Conservation (phyloP, 1,140 invertebrate genomes). For the Ceratosolen solmsi region DNA sequence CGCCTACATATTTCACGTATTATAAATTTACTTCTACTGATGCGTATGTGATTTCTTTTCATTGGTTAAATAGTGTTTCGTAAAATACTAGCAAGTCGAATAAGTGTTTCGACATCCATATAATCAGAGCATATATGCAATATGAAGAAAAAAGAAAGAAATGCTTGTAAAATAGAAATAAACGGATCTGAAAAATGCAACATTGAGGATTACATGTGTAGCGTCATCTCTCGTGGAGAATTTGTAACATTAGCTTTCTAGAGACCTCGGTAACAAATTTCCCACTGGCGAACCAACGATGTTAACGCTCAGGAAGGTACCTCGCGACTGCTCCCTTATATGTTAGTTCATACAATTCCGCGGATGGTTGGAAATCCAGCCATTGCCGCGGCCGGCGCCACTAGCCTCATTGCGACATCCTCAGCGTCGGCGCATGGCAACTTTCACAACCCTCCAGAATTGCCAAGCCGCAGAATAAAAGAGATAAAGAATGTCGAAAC, state of each 20-base stretch:
- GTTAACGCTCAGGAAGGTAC: slow-evolving; percentile 53
- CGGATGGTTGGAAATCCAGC: background rate
- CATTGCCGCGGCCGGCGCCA: background rate
- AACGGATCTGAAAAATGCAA: too few species aligned
- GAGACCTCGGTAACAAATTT: too few species aligned
- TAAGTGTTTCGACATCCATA: background rate
- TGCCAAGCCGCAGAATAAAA: background rate
- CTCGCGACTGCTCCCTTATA: slow-evolving; percentile 51
- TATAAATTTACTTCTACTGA: too few species aligned
- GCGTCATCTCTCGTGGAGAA: background rate
- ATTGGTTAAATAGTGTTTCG: too few species aligned
- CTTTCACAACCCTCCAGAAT: background rate
- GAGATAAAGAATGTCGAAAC: background rate
- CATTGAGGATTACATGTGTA: background rate
- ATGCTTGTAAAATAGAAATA: too few species aligned
- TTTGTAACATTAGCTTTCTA: background rate
- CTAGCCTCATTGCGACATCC: background rate
- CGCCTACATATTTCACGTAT: too few species aligned
- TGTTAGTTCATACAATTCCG: background rate
- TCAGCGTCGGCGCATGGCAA: background rate
- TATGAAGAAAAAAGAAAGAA: background rate
- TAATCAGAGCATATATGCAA: background rate
- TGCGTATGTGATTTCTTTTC: too few species aligned
- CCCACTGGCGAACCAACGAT: too few species aligned
- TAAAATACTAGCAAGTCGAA: too few species aligned